Percentiles rank a stretch among this genome's conserved stretches.
Evolutionary conservation across 2,113 vertebrate genomes (phyloP).

Genomic region (Acinonyx jubatus): DNA sequence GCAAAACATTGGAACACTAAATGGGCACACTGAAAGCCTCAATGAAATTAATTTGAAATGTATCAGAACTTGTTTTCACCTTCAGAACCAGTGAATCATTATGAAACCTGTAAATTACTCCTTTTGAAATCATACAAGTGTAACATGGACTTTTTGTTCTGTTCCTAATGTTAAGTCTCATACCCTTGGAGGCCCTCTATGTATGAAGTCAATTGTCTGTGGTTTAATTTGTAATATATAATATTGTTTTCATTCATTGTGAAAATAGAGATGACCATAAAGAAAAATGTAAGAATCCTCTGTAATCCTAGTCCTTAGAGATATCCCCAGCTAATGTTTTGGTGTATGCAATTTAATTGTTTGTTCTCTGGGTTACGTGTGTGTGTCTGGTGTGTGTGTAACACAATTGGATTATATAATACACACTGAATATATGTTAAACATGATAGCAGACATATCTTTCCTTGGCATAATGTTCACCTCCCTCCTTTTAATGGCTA

Average conservation of each 20-base stretch:
- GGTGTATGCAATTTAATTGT: neutral
- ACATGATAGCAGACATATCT: neutral
- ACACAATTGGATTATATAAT: neutral
- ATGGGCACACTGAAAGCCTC: neutral
- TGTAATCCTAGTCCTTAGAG: neutral
- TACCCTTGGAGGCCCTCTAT: neutral
- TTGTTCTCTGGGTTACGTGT: conserved; percentile 9
- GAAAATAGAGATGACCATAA: conserved; percentile 13
- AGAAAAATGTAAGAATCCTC: neutral
- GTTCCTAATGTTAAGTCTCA: conserved; percentile 1
- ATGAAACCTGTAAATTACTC: neutral
- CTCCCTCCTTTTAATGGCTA: neutral
- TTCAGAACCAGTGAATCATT: conserved; percentile 43
- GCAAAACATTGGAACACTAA: neutral
- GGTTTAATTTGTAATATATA: conserved; percentile 26
- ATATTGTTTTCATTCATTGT: conserved; percentile 6
- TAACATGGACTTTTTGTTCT: neutral
- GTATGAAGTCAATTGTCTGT: conserved; percentile 40
- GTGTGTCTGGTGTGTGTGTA: neutral
- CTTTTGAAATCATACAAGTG: neutral
- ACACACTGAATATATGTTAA: neutral
- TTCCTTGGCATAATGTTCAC: neutral
- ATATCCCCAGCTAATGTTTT: neutral
- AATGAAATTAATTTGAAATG: conserved; percentile 36
- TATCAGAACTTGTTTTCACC: conserved; percentile 41